Base-by-base conservation (phyloP, 2,888 invertebrate genomes). In the Frankliniella fusca region DNA sequence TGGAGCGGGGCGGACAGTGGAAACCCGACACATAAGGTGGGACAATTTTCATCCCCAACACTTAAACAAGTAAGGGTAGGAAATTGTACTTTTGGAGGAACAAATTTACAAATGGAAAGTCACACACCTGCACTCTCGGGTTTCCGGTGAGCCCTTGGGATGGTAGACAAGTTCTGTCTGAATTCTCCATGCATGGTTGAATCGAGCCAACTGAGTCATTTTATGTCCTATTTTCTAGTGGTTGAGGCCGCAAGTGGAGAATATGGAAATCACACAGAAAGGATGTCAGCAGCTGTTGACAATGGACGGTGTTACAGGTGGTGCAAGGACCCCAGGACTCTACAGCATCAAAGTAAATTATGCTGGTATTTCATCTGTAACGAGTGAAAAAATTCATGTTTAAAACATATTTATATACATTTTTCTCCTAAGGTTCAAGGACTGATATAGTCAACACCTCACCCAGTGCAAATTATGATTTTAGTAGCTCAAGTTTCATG, bases 181-280 rank as follows among this genome's bases (percentile, higher is more conserved):
- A 38, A 38, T 38, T 38, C 38, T 38, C 38, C 38, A 38, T n/a
- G n/a, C n/a, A 38, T 38, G 38, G 38, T 38, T 38, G 38, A 5
- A 38, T 2, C 2, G 38, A 38, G 5, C 38, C 38, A 38, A 38
- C 38, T 38, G 38, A 38, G 38, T 38, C 38, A 38, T 80, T 65
- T 81, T 76, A 79, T 83, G 80, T 82, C 82, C 84, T 82, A 83
- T 84, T 84, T 88, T 89, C 7, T 86, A 94, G 95, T 95, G 82
- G 93, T 95, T 84, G 95, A 95, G 89, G 93, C 95, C 10, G 93
- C 94, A 3, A 92, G 93, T 83, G 93, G 93, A 0, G 95, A 95
- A 88, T 95, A 95, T 86, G 95, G 95, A 2, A 84, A 85, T 0
- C 92, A 91, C 85, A 90, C 92, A 3, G 93, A 94, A 28, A 89